Percentiles rank a stretch among this genome's conserved stretches.
Conservation (phyloP, 2,888 invertebrate genomes). For the Drosophila barbarae region DNA sequence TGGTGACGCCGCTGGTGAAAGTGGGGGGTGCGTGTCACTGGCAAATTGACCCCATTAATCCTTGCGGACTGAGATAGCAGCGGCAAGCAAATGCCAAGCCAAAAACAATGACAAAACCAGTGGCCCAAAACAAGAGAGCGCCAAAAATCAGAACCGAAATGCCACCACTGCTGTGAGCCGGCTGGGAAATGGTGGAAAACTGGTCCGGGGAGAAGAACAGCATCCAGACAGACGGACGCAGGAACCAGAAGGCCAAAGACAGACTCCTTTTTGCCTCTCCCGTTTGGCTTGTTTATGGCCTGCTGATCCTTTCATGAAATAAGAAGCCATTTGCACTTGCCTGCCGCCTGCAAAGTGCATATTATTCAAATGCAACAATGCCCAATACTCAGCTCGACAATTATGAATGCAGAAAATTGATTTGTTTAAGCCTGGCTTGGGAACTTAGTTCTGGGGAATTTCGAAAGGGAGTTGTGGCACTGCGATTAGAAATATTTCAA, state of each 20-base stretch:
- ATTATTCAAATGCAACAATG: slow-evolving; percentile 30
- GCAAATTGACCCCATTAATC: slow-evolving; percentile 77
- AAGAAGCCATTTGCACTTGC: slow-evolving; percentile 50
- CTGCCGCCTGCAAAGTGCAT: slow-evolving; percentile 24
- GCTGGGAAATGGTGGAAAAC: slow-evolving; percentile 10
- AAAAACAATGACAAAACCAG: slow-evolving; percentile 47
- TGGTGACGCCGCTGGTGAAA: slow-evolving; percentile 5
- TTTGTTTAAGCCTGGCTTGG: slow-evolving; percentile 1
- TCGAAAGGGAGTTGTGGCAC: background rate
- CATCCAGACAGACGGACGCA: background rate
- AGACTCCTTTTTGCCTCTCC: slow-evolving; percentile 38
- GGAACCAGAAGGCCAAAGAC: slow-evolving; percentile 31
- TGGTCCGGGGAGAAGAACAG: background rate
- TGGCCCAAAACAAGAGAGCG: slow-evolving; percentile 50
- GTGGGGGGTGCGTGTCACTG: slow-evolving; percentile 55
- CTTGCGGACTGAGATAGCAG: slow-evolving; percentile 40
- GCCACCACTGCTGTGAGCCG: slow-evolving; percentile 17
- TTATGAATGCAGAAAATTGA: slow-evolving; percentile 32
- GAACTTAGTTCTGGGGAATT: background rate
- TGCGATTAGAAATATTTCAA: background rate
- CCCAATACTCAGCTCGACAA: slow-evolving; percentile 1
- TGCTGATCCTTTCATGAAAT: slow-evolving; percentile 64
- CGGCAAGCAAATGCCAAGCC: slow-evolving; percentile 37
- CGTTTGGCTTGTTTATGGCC: slow-evolving; percentile 62
- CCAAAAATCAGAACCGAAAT: slow-evolving; percentile 23